phyloP scores from a whole-genome alignment of 2,113 vertebrate species.

The Lophura nycthemera region DNA sequence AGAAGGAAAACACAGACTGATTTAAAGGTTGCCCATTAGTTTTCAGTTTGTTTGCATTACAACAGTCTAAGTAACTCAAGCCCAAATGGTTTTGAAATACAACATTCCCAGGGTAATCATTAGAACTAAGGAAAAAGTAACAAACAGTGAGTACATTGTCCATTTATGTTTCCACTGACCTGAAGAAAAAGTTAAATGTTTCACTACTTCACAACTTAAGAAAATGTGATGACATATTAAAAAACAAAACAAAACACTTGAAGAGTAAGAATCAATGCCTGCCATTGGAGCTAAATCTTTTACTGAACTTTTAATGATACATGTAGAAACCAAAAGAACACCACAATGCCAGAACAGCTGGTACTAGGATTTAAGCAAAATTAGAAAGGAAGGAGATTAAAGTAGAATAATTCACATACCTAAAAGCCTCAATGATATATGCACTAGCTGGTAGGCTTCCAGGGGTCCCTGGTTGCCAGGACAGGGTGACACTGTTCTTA shows the following conservation, averaged over 20 bases:
- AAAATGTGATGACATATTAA: background rate
- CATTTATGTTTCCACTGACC: background rate
- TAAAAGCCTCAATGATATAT: slow-evolving; percentile 98
- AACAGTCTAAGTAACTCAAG: background rate
- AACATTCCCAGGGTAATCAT: background rate
- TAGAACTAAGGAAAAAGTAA: background rate
- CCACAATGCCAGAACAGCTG: background rate
- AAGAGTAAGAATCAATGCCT: background rate
- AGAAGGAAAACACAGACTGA: background rate
- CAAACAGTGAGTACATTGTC: background rate
- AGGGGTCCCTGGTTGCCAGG: slow-evolving; percentile 90
- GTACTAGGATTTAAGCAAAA: slow-evolving; percentile 1
- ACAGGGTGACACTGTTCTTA: slow-evolving; percentile 96
- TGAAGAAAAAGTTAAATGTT: background rate
- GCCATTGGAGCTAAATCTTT: background rate
- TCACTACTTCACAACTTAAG: slow-evolving; percentile 7
- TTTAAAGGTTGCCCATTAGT: background rate
- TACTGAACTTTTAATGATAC: background rate
- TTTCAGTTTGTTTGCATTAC: background rate
- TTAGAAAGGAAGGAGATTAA: background rate
- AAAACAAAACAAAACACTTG: background rate
- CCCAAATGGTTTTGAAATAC: background rate
- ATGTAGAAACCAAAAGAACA: background rate
- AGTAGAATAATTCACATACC: slow-evolving; percentile 78
- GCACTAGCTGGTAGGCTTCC: slow-evolving; percentile 88